Evolutionary conservation across 2,113 vertebrate species (phyloP).

Genomic region (Picathartes gymnocephalus): DNA sequence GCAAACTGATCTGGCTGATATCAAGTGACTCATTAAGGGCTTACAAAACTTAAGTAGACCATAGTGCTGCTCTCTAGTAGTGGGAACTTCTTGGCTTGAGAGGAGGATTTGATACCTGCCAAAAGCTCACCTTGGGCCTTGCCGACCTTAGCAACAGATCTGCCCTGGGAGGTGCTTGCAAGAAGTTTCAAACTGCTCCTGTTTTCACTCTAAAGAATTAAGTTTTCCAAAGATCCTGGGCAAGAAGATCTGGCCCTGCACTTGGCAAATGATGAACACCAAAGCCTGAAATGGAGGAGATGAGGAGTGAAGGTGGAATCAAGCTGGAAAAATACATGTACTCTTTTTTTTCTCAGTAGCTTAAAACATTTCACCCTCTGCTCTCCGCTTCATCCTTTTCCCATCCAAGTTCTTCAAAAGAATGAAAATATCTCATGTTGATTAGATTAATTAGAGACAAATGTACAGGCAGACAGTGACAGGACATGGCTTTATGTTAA

Average conservation of each 20-base stretch:
- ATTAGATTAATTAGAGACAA: background rate
- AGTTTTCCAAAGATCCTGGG: background rate
- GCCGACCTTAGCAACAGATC: background rate
- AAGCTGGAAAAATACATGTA: background rate
- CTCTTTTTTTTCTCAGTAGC: background rate
- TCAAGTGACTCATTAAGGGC: constrained; percentile 56
- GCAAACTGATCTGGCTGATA: constrained; percentile 26
- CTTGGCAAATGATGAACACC: background rate
- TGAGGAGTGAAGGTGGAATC: background rate
- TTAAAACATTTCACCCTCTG: background rate
- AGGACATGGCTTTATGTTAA: background rate
- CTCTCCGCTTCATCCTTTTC: background rate
- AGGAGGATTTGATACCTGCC: constrained; percentile 44
- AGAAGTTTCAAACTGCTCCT: background rate
- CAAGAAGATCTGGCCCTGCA: background rate
- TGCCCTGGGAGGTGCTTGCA: background rate
- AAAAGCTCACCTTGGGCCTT: background rate
- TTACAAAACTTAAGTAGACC: constrained; percentile 60
- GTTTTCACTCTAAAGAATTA: background rate
- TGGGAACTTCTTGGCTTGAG: constrained; percentile 38
- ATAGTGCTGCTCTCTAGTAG: constrained; percentile 23
- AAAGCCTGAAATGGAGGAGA: background rate
- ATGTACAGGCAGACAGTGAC: background rate
- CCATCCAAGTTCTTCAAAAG: background rate
- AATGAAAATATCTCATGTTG: background rate